A percentile compares a stretch with the other conserved stretches of the same genome.
phyloP scores from a whole-genome alignment of 2,113 vertebrate species.

The Oenanthe oenanthe region DNA sequence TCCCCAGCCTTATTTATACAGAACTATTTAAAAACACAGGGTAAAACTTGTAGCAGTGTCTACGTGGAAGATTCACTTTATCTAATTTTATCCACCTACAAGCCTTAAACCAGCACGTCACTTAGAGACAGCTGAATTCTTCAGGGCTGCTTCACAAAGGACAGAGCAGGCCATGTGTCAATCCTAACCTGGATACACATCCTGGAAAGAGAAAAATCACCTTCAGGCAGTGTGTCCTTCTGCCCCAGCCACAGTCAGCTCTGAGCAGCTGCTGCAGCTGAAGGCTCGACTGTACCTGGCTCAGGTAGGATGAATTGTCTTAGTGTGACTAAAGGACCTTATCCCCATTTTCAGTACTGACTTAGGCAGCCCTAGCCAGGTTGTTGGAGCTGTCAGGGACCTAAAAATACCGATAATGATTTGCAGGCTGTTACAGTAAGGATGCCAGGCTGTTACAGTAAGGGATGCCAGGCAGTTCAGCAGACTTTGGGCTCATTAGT shows the following conservation, averaged over 20 bases:
- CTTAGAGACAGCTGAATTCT: neutral
- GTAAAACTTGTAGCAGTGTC: neutral
- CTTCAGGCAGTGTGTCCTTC: neutral
- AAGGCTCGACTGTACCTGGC: neutral
- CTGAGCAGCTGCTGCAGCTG: neutral
- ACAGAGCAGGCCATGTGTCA: neutral
- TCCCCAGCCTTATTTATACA: neutral
- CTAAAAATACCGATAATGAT: neutral
- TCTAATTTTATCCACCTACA: neutral
- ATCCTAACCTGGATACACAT: neutral
- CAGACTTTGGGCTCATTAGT: neutral
- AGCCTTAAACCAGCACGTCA: neutral
- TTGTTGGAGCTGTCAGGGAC: neutral
- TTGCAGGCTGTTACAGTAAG: neutral
- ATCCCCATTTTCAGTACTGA: neutral
- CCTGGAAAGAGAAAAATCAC: neutral
- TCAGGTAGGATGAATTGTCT: neutral
- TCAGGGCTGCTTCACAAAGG: neutral
- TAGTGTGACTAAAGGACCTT: neutral
- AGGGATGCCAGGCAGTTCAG: neutral
- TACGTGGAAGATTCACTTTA: neutral
- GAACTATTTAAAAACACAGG: slow-evolving; percentile 30
- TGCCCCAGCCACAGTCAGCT: neutral
- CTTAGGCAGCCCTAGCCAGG: neutral
- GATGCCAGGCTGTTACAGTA: neutral